These are phyloP conservation scores for Trachurus trachurus DNA, from an alignment of 2,797 vertebrate genomes.

Conservation along the genomic window DNA sequence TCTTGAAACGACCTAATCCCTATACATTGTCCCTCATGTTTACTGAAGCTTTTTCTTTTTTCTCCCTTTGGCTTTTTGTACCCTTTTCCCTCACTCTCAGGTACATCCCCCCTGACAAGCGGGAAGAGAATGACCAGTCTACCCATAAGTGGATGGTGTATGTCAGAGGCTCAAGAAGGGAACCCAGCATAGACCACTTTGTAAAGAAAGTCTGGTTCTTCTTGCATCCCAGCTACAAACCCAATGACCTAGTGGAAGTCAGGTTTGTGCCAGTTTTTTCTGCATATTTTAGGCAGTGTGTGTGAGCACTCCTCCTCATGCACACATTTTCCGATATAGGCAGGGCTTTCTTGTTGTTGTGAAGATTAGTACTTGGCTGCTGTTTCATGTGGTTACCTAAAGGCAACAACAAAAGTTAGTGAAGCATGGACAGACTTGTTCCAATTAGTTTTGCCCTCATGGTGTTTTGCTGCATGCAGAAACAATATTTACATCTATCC, in stretches of 20 bases:
- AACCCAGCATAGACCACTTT: slow-evolving; percentile 98
- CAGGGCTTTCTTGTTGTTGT: slow-evolving; percentile 16
- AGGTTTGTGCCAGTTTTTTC: slow-evolving; percentile 84
- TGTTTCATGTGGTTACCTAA: slow-evolving; percentile 40
- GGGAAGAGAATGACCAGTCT: slow-evolving; percentile 98
- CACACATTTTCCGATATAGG: slow-evolving; percentile 42
- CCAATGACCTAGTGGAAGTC: slow-evolving; percentile 99
- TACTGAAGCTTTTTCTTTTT: background rate
- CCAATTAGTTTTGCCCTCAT: background rate
- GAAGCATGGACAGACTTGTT: slow-evolving; percentile 40
- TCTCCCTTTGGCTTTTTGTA: background rate
- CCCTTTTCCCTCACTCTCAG: slow-evolving; percentile 72
- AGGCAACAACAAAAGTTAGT: slow-evolving; percentile 37
- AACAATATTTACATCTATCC: slow-evolving; percentile 40
- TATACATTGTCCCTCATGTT: background rate
- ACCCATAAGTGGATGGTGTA: slow-evolving; percentile 99
- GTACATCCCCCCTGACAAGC: slow-evolving; percentile 98
- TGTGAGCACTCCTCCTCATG: slow-evolving; percentile 2
- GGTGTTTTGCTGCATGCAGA: slow-evolving; percentile 31
- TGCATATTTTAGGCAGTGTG: background rate
- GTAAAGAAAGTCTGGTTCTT: slow-evolving; percentile 99
- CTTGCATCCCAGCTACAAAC: slow-evolving; percentile 98
- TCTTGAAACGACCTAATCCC: background rate
- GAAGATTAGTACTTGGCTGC: background rate
- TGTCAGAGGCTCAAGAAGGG: slow-evolving; percentile 94